Evolutionary conservation across 2,888 invertebrate genomes (phyloP).

Genomic region (Lasioglossum figueresi): DNA sequence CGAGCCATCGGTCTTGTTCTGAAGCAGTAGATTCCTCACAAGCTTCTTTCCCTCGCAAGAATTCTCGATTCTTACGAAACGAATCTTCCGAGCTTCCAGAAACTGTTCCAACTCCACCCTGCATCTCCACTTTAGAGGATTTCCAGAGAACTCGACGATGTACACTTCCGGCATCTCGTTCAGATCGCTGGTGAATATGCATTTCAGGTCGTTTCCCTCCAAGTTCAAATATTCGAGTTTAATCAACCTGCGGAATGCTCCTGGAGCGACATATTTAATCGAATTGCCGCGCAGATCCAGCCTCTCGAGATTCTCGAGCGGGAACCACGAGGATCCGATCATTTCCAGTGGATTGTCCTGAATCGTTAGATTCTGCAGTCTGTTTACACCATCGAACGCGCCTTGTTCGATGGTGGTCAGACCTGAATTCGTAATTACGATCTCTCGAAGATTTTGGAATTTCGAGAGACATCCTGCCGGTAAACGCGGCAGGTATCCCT

Average conservation of each 20-base stretch:
- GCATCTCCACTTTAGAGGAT: conserved; percentile 77
- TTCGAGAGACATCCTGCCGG: conserved; percentile 57
- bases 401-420: conserved; percentile 66
- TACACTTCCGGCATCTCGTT: conserved; percentile 68
- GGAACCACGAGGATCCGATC: conserved; percentile 70
- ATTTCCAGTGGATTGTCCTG: conserved; percentile 70
- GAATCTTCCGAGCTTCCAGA: conserved; percentile 67
- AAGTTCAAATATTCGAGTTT: conserved; percentile 72
- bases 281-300: conserved; percentile 75
- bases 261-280: conserved; percentile 71
- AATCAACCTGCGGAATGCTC: conserved; percentile 65
- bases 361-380: conserved; percentile 68
- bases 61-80: conserved; percentile 62
- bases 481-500: conserved; percentile 70
- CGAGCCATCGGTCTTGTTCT: conserved; percentile 58
- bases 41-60: conserved; percentile 69
- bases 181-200: conserved; percentile 75
- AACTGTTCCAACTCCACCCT: conserved; percentile 75
- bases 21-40: conserved; percentile 56
- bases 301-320: conserved; percentile 61
- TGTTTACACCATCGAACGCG: conserved; percentile 67
- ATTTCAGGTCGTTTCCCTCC: conserved; percentile 75
- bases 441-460: conserved; percentile 69
- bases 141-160: conserved; percentile 72
- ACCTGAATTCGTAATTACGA: conserved; percentile 72